phyloP scores from a whole-genome alignment of 2,113 vertebrate species.

The Pardalotus punctatus region DNA sequence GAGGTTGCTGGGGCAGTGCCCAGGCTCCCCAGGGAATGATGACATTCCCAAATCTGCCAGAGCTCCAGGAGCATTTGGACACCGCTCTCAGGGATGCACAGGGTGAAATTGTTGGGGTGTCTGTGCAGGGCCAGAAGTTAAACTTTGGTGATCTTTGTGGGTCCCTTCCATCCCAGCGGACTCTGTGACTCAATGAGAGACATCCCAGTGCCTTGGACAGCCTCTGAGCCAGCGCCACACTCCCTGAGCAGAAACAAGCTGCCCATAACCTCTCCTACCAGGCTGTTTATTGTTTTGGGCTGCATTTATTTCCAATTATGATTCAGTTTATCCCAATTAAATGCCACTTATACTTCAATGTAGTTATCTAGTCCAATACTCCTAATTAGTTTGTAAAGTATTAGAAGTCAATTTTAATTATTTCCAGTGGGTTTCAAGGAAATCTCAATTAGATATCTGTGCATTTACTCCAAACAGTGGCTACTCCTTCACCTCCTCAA shows the following conservation, averaged over 20 bases:
- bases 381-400: conserved; percentile 65
- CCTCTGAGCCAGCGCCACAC: neutral
- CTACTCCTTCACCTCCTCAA: neutral
- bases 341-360: conserved; percentile 15
- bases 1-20: neutral
- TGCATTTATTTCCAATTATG: neutral
- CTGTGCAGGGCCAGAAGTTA: neutral
- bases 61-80: neutral
- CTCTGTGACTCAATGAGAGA: neutral
- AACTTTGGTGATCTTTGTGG: neutral
- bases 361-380: conserved; percentile 62
- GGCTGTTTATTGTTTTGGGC: neutral
- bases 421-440: conserved; percentile 59
- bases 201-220: neutral
- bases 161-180: neutral
- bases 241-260: neutral
- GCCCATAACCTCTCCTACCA: neutral
- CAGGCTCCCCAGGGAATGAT: neutral
- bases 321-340: conserved; percentile 56
- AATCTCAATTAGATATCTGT: conserved; percentile 42
- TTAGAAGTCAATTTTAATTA: conserved; percentile 67
- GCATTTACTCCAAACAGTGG: neutral
- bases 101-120: neutral
- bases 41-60: rapidly evolving
- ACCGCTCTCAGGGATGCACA: rapidly evolving